These are phyloP conservation scores for Fistularia commersonii DNA, from an alignment of 2,797 vertebrate genomes.

Conservation along the genomic window DNA sequence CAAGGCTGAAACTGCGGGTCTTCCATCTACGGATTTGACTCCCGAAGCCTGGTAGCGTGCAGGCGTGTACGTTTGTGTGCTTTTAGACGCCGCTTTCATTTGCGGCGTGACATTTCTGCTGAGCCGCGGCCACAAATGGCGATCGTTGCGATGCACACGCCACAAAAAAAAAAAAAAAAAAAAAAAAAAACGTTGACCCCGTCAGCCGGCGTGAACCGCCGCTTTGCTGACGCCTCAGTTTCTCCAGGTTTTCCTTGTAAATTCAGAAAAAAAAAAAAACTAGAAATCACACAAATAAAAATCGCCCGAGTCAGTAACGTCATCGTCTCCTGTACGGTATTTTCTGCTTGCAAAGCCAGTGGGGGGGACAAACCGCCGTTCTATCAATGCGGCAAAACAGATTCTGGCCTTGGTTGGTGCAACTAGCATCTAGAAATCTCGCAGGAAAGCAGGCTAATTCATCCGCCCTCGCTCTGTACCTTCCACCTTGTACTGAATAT, in stretches of 20 bases:
- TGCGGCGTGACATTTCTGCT: slow-evolving; percentile 66
- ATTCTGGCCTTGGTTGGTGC: slow-evolving; percentile 3
- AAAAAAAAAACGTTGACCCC: slow-evolving; percentile 58
- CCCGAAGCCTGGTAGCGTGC: slow-evolving; percentile 18
- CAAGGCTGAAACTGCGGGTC: slow-evolving; percentile 59
- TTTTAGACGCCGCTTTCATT: slow-evolving; percentile 36
- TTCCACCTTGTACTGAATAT: slow-evolving; percentile 66
- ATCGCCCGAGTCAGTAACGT: neutral
- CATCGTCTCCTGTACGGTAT: no score
- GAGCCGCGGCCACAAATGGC: slow-evolving; percentile 62
- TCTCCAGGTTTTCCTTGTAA: slow-evolving; percentile 32
- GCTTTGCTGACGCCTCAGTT: slow-evolving; percentile 57
- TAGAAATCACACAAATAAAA: no score
- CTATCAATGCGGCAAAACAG: no score
- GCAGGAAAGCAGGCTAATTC: slow-evolving; percentile 55
- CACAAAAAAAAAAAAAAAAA: no score
- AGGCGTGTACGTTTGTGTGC: slow-evolving; percentile 10
- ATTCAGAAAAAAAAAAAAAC: slow-evolving; percentile 13
- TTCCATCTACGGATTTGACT: slow-evolving; percentile 41
- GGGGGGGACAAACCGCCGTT: neutral
- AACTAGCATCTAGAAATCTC: slow-evolving; percentile 40
- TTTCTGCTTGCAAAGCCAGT: slow-evolving; percentile 2
- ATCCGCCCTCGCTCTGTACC: slow-evolving; percentile 45
- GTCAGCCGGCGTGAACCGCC: slow-evolving; percentile 40
- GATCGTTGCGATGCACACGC: slow-evolving; percentile 43